Base-by-base conservation (phyloP, 2,797 vertebrate genomes). In the Alcedo quadribrachys region DNA sequence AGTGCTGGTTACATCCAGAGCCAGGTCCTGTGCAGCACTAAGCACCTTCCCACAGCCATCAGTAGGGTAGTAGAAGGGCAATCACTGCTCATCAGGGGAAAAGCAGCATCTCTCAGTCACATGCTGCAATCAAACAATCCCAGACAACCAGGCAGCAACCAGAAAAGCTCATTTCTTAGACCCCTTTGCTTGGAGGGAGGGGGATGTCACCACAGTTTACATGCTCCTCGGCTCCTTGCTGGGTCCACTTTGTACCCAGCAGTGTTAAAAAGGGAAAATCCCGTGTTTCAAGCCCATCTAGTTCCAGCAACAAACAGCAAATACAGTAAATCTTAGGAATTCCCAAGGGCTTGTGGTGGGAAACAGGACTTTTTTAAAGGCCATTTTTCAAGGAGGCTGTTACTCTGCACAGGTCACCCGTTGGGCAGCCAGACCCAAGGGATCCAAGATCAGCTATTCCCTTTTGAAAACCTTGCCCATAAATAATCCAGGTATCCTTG, bases 401-500 rank as follows among this genome's bases (percentile, higher is more conserved):
- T 60, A 22, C 14, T 88, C 53, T 57, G 30, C 78, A 63, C 53
- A 42, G 92, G 91, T 95, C 94, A 89, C n/a, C 15, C 1, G 0
- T 8, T 37, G 84, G 81, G 66, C 16, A 1, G 28, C 43, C 66
- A 83, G 9, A 69, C 94, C 69, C 81, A 75, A 63, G 90, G 88
- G 90, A 94, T 17, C 51, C 79, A 50, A 67, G 79, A 69, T 87
- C 69, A 89, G 43, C 74, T 60, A 92, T 55, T 93, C 73, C 83
- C 76, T 81, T 68, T 62, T 68, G 92, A 90, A 91, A 87, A 42
- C 25, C 81, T 18, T 45, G 79, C 35, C 73, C 55, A 76, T 95
- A 89, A 96, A 94, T 95, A 92, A 94, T 15, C 75, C 8, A 69
- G 66, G 69, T 93, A 90, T 87, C 95, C 94, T 94, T 95, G 95